These are phyloP conservation scores for Sebastes wilsoni DNA, from an alignment of 2,797 vertebrate genomes.

Conservation along the genomic window DNA sequence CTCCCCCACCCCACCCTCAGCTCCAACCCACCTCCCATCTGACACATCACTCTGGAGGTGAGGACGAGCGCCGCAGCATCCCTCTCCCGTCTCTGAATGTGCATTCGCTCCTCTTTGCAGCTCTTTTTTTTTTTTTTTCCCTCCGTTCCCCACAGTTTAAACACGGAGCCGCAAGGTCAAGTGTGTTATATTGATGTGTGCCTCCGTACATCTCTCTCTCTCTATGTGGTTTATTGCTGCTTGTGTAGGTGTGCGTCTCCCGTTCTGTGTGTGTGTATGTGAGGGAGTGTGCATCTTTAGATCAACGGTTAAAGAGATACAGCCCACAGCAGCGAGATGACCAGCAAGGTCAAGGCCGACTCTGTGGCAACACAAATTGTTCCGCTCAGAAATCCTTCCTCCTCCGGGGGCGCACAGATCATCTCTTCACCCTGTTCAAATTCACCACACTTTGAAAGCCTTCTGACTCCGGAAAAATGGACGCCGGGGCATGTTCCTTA, in stretches of 20 bases:
- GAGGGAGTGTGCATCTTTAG: constrained; percentile 27
- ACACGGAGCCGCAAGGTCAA: constrained; percentile 70
- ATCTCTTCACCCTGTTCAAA: constrained; percentile 35
- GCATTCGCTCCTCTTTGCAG: constrained; percentile 21
- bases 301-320: constrained; percentile 68
- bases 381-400: constrained; percentile 65
- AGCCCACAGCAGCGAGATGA: constrained; percentile 66
- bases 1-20: neutral
- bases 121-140: constrained; percentile 11
- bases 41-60: constrained; percentile 41
- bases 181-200: constrained; percentile 56
- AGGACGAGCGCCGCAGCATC: constrained; percentile 15
- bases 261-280: neutral
- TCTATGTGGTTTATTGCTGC: constrained; percentile 46
- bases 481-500: neutral
- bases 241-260: constrained; percentile 34
- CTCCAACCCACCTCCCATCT: constrained; percentile 43
- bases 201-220: constrained; percentile 28
- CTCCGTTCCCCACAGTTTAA: constrained; percentile 47
- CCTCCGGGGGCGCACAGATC: constrained; percentile 47
- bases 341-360: constrained; percentile 74
- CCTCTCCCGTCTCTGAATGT: constrained; percentile 22
- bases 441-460: constrained; percentile 6
- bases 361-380: constrained; percentile 76
- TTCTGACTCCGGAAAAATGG: neutral